Conservation (phyloP, 2,888 invertebrate species). For the Tyria jacobaeae region DNA sequence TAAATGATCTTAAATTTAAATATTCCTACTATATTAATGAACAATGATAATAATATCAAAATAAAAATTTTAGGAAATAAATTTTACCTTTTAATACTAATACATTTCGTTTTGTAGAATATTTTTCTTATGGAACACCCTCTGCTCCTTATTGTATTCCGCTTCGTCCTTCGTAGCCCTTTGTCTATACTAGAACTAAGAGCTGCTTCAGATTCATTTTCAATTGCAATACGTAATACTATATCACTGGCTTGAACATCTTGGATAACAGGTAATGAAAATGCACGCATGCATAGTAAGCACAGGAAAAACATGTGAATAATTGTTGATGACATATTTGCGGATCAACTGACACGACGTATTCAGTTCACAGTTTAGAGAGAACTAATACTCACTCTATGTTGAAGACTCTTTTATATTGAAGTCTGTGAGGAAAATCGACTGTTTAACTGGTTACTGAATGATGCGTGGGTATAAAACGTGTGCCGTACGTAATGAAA, state of each 20-base stretch:
- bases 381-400: constrained; percentile 2
- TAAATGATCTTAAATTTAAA: too few species aligned
- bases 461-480: constrained; percentile 8
- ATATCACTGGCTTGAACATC: not conserved
- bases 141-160: constrained; percentile 5
- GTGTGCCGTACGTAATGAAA: not conserved
- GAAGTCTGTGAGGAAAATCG: not conserved
- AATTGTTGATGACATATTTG: constrained; percentile 11
- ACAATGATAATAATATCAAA: too few species aligned
- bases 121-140: constrained; percentile 3
- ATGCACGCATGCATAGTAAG: constrained; percentile 9
- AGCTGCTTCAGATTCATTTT: not conserved
- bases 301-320: constrained; percentile 17
- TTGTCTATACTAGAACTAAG: not conserved
- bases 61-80: too few species aligned
- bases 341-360: not conserved
- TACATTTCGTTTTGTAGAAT: constrained; percentile 4
- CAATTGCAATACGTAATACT: constrained; percentile 5
- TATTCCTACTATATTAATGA: too few species aligned
- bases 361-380: not conserved
- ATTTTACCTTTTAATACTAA: not conserved
- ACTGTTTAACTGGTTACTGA: not conserved
- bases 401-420: constrained; percentile 1
- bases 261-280: constrained; percentile 4
- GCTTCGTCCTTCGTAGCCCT: constrained; percentile 6